A percentile compares a stretch with the other conserved stretches of the same genome.
phyloP scores from a whole-genome alignment of 2,113 vertebrate species.

The Haemorhous mexicanus region DNA sequence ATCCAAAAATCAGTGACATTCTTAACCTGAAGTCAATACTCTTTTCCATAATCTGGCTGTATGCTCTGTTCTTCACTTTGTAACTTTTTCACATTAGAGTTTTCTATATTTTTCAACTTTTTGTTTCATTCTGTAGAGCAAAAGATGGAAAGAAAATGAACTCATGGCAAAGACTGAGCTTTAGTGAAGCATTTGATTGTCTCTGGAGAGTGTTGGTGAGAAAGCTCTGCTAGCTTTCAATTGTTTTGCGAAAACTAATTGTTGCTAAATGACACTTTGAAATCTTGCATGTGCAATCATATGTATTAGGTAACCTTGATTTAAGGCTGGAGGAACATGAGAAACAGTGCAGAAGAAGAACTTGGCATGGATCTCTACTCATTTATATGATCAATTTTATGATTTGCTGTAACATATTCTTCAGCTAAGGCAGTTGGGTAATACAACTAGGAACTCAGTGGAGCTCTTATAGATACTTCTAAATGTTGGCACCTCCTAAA shows the following conservation, averaged over 20 bases:
- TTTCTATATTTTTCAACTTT: not conserved
- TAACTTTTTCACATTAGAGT: not conserved
- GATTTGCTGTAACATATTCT: not conserved
- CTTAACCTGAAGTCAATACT: not conserved
- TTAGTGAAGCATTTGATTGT: slow-evolving; percentile 48
- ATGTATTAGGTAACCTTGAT: not conserved
- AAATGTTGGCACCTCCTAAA: not conserved
- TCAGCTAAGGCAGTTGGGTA: not conserved
- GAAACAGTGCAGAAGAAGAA: not conserved
- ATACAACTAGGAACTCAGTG: not conserved
- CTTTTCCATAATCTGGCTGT: not conserved
- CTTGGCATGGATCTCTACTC: not conserved
- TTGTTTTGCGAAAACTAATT: slow-evolving; percentile 67
- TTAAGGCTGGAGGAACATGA: slow-evolving; percentile 29
- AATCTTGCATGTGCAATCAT: slow-evolving; percentile 37
- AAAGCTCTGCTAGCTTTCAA: slow-evolving; percentile 63
- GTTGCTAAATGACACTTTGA: slow-evolving; percentile 55
- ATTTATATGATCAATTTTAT: not conserved
- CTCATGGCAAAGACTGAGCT: slow-evolving; percentile 37
- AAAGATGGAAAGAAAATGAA: slow-evolving; percentile 46
- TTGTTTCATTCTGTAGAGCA: not conserved
- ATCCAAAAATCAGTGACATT: not conserved
- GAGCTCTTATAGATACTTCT: not conserved
- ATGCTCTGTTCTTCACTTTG: not conserved
- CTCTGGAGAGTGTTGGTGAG: slow-evolving; percentile 49